Percentiles rank a stretch among this genome's conserved stretches.
These are phyloP conservation scores for Acromyrmex charruanus DNA, from an alignment of 1,140 invertebrate species.

Conservation along the genomic window DNA sequence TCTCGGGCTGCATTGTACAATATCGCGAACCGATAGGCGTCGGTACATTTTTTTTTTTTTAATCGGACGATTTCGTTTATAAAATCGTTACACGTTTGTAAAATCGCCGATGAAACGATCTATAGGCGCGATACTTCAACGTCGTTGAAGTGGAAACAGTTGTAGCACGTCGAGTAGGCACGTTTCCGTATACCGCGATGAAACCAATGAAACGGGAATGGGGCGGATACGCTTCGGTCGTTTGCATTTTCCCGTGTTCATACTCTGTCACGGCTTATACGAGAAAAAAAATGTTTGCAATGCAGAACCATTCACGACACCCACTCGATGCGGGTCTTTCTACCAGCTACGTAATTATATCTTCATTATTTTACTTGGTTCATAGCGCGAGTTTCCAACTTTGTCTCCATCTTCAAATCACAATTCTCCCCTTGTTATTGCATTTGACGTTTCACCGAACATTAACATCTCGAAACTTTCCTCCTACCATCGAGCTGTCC, in stretches of 20 bases:
- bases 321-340: not conserved
- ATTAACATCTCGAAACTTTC: not conserved
- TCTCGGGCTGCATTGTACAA: slow-evolving; percentile 56
- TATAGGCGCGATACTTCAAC: slow-evolving; percentile 67
- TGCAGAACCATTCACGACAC: slow-evolving; percentile 1
- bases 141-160: slow-evolving; percentile 72
- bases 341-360: not conserved
- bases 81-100: slow-evolving; percentile 71
- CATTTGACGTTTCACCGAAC: not conserved
- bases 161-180: slow-evolving; percentile 67
- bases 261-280: slow-evolving; percentile 45
- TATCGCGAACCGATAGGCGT: slow-evolving; percentile 53
- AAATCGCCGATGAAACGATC: slow-evolving; percentile 72
- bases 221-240: slow-evolving; percentile 37
- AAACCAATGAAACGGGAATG: slow-evolving; percentile 61
- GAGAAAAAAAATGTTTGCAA: slow-evolving; percentile 41
- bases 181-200: slow-evolving; percentile 69
- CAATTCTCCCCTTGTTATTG: not conserved
- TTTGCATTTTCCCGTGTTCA: slow-evolving; percentile 62
- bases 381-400: not conserved
- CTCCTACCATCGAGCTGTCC: not conserved
- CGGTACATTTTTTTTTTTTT: slow-evolving; percentile 19
- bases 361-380: not conserved
- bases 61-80: slow-evolving; percentile 64
- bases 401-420: not conserved